Conservation (phyloP, 1,140 invertebrate genomes). For the Bombus huntii region DNA sequence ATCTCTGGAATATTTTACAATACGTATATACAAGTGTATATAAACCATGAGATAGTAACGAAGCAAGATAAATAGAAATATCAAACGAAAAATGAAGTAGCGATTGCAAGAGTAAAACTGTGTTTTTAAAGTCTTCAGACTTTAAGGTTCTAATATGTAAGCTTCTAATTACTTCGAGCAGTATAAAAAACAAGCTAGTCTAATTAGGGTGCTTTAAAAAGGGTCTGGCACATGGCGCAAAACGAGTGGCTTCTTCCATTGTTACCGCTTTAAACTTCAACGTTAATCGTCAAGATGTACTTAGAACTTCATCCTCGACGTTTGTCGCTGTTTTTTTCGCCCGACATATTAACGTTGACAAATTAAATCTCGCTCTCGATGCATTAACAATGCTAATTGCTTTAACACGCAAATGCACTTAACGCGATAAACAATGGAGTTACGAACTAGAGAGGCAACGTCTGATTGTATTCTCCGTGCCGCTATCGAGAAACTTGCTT, state of each 20-base stretch:
- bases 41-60: background rate
- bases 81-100: background rate
- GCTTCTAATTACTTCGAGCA: background rate
- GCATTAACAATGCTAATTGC: slow-evolving; percentile 1
- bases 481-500: background rate
- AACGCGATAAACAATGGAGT: slow-evolving; percentile 1
- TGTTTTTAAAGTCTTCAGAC: background rate
- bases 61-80: background rate
- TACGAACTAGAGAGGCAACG: background rate
- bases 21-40: background rate
- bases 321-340: background rate
- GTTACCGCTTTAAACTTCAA: background rate
- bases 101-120: too few species aligned
- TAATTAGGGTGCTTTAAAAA: background rate
- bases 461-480: slow-evolving; percentile 15
- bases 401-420: background rate
- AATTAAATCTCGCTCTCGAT: background rate
- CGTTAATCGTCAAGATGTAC: background rate
- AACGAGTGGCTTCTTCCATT: background rate
- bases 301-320: background rate
- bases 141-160: background rate
- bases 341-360: background rate
- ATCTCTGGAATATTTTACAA: background rate
- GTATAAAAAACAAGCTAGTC: background rate
- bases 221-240: background rate